Conservation (phyloP, 2,888 invertebrate species). For the Panopea generosa region DNA sequence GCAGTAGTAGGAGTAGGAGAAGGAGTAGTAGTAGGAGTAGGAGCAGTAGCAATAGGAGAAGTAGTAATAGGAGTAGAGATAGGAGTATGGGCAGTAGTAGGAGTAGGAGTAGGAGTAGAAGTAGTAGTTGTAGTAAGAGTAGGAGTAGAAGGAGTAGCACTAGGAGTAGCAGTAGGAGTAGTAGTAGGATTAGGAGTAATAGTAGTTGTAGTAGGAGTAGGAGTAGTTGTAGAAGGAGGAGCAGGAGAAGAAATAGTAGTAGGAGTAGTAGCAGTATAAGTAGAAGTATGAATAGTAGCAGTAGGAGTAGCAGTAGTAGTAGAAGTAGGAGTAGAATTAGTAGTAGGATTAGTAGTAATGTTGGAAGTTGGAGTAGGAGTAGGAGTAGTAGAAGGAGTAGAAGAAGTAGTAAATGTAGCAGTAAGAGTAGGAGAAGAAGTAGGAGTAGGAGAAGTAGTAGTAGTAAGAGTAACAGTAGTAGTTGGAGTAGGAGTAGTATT, state of each 20-base stretch:
- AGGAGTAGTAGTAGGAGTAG: slow-evolving; percentile 1
- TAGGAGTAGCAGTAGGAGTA: slow-evolving; percentile 1
- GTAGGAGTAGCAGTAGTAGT: background rate
- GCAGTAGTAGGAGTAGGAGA: background rate
- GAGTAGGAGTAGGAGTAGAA: slow-evolving; percentile 4
- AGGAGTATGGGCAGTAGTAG: background rate
- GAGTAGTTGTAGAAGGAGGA: slow-evolving; percentile 31
- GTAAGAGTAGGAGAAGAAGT: slow-evolving; percentile 1
- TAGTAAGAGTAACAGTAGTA: slow-evolving; percentile 1
- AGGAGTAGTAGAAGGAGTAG: slow-evolving; percentile 3
- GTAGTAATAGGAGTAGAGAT: slow-evolving; percentile 1
- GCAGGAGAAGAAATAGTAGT: slow-evolving; percentile 22
- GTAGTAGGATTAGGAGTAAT: too few species aligned
- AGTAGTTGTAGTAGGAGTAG: slow-evolving; percentile 31
- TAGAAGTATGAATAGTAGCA: slow-evolving; percentile 15
- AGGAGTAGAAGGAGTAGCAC: background rate
- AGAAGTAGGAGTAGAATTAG: slow-evolving; percentile 4
- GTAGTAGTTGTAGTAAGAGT: background rate
- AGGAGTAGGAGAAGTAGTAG: slow-evolving; percentile 4
- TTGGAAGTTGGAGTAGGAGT: background rate
- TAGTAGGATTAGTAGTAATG: slow-evolving; percentile 5
- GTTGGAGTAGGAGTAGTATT: background rate
- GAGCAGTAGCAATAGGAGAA: slow-evolving; percentile 17
- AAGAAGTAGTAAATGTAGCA: background rate
- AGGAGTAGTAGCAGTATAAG: slow-evolving; percentile 21